Percentiles rank a stretch among this genome's conserved stretches.
Conservation (phyloP, 2,797 vertebrate species). For the Staurois parvus region DNA sequence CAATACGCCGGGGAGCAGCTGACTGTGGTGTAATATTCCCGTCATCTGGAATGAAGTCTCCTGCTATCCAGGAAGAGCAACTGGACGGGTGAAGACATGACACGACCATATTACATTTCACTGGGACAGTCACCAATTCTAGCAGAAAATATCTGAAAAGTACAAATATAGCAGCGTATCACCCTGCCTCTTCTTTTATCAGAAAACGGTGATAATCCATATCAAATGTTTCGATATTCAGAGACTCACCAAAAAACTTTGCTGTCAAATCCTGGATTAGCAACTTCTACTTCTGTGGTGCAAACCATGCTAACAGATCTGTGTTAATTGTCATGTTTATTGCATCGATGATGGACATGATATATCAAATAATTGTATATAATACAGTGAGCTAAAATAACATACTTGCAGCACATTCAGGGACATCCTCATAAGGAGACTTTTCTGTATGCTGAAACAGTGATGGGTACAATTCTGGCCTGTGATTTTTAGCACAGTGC, state of each 20-base stretch:
- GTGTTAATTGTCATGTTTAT: not conserved
- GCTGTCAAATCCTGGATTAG: not conserved
- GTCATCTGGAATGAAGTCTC: slow-evolving; percentile 35
- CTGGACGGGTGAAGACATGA: slow-evolving; percentile 36
- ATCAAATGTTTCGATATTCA: not conserved
- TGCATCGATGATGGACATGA: not conserved
- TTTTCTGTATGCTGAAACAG: too few species aligned
- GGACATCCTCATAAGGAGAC: too few species aligned
- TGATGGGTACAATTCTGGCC: too few species aligned
- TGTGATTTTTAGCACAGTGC: not conserved
- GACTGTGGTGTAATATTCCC: slow-evolving; percentile 47
- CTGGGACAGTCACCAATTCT: slow-evolving; percentile 16
- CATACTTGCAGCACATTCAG: not conserved
- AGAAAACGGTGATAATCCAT: not conserved
- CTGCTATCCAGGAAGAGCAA: slow-evolving; percentile 59
- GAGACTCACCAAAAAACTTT: not conserved
- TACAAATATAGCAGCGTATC: slow-evolving; percentile 18
- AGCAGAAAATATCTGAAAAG: slow-evolving; percentile 3
- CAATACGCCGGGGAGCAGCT: slow-evolving; percentile 50
- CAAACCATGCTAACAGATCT: not conserved
- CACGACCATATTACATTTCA: slow-evolving; percentile 39
- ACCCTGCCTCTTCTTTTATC: not conserved
- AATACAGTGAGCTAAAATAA: too few species aligned
- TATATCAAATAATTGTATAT: not conserved
- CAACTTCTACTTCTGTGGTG: not conserved